phyloP scores from a whole-genome alignment of 2,888 invertebrate species.

The Panzeria rudis region DNA sequence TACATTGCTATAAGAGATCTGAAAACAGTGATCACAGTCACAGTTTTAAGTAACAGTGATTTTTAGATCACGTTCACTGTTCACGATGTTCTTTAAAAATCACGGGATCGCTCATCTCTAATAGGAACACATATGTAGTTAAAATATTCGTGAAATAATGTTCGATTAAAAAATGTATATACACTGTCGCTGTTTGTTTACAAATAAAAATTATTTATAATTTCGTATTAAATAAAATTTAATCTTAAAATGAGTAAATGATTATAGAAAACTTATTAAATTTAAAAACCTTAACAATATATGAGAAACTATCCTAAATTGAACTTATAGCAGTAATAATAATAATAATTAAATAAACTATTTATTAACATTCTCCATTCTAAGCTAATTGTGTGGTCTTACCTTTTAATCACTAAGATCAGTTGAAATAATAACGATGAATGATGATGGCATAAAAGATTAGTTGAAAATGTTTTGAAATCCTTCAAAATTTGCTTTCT shows the following conservation, averaged over 20 bases:
- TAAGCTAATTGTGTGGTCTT: constrained; percentile 19
- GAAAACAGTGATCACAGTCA: too few relatives aligned
- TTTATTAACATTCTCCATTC: constrained; percentile 32
- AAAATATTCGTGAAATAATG: too few relatives aligned
- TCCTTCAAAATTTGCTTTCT: not conserved
- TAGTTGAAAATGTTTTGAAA: not conserved
- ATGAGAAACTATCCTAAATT: constrained; percentile 53
- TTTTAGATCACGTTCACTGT: too few relatives aligned
- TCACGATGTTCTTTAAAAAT: too few relatives aligned
- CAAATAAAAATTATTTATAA: not conserved
- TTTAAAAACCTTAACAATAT: constrained; percentile 32
- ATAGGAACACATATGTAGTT: too few relatives aligned
- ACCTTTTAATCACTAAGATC: constrained; percentile 5
- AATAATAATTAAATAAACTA: constrained; percentile 39
- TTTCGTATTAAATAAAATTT: not conserved
- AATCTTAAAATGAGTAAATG: not conserved
- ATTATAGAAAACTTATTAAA: constrained; percentile 20
- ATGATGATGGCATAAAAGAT: not conserved
- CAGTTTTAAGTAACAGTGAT: too few relatives aligned
- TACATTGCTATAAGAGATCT: too few relatives aligned
- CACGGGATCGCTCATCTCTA: too few relatives aligned
- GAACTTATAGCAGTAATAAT: constrained; percentile 25
- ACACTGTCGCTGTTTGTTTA: not conserved
- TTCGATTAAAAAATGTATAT: too few relatives aligned
- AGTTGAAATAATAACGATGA: not conserved